Evolutionary conservation across 2,888 invertebrate genomes (phyloP).

Genomic region (Stomorhina lunata): DNA sequence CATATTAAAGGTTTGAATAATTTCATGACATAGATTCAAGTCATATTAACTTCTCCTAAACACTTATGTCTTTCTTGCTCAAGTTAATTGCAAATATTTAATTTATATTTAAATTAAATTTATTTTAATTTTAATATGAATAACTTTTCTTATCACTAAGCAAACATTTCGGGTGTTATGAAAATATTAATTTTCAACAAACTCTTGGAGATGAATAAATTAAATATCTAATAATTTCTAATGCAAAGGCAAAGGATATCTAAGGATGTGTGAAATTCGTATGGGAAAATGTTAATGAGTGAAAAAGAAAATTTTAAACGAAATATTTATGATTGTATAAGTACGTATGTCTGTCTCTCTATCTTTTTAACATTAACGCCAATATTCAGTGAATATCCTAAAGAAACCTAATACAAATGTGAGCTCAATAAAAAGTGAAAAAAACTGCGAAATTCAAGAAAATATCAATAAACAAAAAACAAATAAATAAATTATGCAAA

Average conservation of each 20-base stretch:
- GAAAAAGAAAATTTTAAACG: neutral
- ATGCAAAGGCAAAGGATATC: neutral
- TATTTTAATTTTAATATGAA: neutral
- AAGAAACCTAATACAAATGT: neutral
- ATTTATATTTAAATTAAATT: neutral
- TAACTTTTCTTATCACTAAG: conserved; percentile 3
- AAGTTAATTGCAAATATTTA: neutral
- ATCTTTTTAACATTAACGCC: neutral
- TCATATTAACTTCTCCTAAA: no score
- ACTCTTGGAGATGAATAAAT: neutral
- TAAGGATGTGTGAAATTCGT: neutral
- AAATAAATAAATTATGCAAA: conserved; percentile 42
- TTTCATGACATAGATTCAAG: no score
- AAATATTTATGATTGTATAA: neutral
- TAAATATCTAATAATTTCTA: neutral
- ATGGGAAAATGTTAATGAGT: conserved; percentile 21
- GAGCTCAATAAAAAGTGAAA: neutral
- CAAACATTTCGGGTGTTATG: neutral
- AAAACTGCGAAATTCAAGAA: neutral
- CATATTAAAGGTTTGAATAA: no score
- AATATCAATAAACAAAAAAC: neutral
- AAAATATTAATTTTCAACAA: neutral
- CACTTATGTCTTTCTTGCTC: neutral
- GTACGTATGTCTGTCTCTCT: no score
- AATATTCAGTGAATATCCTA: neutral